phyloP scores from a whole-genome alignment of 37 sponge, comb jelly and placozoan species.

The Crambe crambe region DNA sequence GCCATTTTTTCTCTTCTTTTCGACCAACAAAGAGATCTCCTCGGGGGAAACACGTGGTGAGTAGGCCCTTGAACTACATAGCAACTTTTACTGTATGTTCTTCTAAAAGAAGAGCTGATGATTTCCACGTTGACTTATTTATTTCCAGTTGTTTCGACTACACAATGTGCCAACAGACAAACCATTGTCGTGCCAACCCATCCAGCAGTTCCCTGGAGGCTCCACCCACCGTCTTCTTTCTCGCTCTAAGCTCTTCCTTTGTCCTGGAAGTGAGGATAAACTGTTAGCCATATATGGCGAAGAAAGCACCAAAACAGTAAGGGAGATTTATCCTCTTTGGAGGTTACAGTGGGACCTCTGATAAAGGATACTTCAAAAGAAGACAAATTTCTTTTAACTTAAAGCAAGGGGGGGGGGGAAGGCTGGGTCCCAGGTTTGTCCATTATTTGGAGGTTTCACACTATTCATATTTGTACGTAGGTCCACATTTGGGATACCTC shows the following conservation, averaged over 20 bases:
- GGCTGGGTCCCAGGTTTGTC: too few species aligned
- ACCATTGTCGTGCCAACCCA: constrained; percentile 27
- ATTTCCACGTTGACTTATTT: not conserved
- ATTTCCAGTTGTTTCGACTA: constrained; percentile 56
- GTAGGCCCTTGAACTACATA: too few species aligned
- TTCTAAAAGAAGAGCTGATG: not conserved
- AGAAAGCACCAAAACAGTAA: constrained; percentile 69
- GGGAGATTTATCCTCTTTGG: too few species aligned
- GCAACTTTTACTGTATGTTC: too few species aligned
- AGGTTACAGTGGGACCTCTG: not conserved
- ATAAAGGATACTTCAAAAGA: too few species aligned
- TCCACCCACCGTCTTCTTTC: constrained; percentile 64
- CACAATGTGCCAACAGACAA: constrained; percentile 13
- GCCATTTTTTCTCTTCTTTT: constrained; percentile 74
- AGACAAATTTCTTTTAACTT: too few species aligned
- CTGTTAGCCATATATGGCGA: constrained; percentile 69
- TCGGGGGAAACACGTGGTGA: constrained; percentile 61
- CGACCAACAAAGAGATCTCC: constrained; percentile 58
- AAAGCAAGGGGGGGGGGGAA: too few species aligned
- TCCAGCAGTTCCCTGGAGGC: constrained; percentile 81
- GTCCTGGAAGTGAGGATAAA: constrained; percentile 42
- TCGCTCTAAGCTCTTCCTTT: constrained; percentile 62
- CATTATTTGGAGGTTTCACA: too few species aligned
- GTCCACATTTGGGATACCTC: constrained; percentile 55
- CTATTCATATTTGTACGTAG: too few species aligned